A percentile compares a stretch with the other conserved stretches of the same genome.
These are phyloP conservation scores for Centruroides sculpturatus DNA, from an alignment of 1,140 invertebrate species.

Conservation along the genomic window DNA sequence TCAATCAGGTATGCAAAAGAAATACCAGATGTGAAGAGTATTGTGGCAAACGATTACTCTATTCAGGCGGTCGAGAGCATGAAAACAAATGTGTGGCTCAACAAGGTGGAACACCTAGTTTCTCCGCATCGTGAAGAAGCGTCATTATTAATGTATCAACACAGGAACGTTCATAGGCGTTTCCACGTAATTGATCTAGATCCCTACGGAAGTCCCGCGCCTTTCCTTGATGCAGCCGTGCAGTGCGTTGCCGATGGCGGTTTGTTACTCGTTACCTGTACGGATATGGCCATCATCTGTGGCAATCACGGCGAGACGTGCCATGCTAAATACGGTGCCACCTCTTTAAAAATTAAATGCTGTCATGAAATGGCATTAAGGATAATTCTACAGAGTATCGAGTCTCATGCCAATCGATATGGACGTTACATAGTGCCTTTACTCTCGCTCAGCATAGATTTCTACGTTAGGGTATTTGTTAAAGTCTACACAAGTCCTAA, in stretches of 20 bases:
- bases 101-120: slow-evolving; percentile 59
- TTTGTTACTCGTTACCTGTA: slow-evolving; percentile 83
- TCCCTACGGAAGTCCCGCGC: slow-evolving; percentile 89
- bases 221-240: slow-evolving; percentile 85
- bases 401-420: slow-evolving; percentile 80
- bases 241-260: slow-evolving; percentile 34
- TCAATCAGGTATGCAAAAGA: slow-evolving; percentile 95
- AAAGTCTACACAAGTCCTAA: slow-evolving; percentile 57
- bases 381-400: slow-evolving; percentile 80
- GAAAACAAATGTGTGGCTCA: slow-evolving; percentile 59
- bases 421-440: slow-evolving; percentile 83
- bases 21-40: slow-evolving; percentile 54
- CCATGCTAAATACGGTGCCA: slow-evolving; percentile 82
- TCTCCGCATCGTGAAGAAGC: slow-evolving; percentile 62
- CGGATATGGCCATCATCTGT: slow-evolving; percentile 93
- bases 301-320: slow-evolving; percentile 92
- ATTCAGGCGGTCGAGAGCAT: slow-evolving; percentile 71
- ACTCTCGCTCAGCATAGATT: slow-evolving; percentile 84
- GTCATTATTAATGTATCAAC: slow-evolving; percentile 66
- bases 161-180: slow-evolving; percentile 43
- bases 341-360: slow-evolving; percentile 67
- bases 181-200: slow-evolving; percentile 92
- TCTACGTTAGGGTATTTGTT: slow-evolving; percentile 93
- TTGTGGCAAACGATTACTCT: slow-evolving; percentile 93
- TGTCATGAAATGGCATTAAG: slow-evolving; percentile 95